Conservation (phyloP, 2,888 invertebrate genomes). For the Alviniconcha strummeri region DNA sequence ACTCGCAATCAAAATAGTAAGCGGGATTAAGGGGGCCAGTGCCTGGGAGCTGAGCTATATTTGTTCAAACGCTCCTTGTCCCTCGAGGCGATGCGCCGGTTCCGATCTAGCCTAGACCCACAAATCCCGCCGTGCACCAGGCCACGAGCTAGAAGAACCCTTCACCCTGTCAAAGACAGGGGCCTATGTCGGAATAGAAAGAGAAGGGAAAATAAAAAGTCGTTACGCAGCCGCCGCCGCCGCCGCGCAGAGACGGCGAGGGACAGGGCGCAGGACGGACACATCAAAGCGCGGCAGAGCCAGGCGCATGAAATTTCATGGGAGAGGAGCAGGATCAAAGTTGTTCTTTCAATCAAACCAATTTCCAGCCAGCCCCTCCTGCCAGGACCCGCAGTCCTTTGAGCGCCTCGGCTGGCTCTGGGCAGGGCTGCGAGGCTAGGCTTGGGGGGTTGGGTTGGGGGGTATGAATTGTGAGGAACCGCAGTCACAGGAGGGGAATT, state of each 20-base stretch:
- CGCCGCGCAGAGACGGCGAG: neutral
- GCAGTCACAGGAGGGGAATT: slow-evolving; percentile 4
- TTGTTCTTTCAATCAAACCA: slow-evolving; percentile 22
- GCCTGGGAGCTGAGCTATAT: no score
- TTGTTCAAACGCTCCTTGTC: no score
- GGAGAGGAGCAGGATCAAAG: slow-evolving; percentile 16
- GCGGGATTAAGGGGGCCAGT: no score
- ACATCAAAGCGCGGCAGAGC: neutral
- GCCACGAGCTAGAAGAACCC: no score
- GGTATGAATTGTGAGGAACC: slow-evolving; percentile 4
- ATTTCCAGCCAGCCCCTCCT: slow-evolving; percentile 10
- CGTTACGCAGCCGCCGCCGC: neutral
- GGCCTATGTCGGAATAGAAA: neutral
- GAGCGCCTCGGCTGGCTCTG: neutral
- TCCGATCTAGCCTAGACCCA: no score
- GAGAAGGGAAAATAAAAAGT: neutral
- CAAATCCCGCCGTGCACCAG: no score
- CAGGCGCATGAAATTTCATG: slow-evolving; percentile 9
- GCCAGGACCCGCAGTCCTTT: slow-evolving; percentile 8
- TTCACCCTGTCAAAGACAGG: neutral
- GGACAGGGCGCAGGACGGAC: neutral
- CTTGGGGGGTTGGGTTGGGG: neutral
- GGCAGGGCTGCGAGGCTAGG: neutral
- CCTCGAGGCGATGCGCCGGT: no score
- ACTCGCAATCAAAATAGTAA: no score